Base-by-base conservation (phyloP, 2,113 vertebrate species). In the Etheostoma spectabile region DNA sequence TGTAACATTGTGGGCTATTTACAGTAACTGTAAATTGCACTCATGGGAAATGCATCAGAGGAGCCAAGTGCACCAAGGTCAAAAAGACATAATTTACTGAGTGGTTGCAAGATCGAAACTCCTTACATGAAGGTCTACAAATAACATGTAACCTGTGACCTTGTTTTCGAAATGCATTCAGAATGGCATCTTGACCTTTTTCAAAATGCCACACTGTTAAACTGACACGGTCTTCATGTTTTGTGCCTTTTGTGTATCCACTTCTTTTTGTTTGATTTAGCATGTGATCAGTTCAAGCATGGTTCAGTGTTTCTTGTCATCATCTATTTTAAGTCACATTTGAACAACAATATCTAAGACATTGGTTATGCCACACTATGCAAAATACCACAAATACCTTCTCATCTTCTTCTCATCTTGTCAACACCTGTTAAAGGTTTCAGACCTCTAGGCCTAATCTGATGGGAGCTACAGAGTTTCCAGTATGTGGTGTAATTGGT, bases 41-140 rank as follows among this genome's bases (percentile, higher is more conserved):
- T 76, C 11, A 74, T 30, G 56, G 7, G n/a, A 59, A 75, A 74
- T 56, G 12, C 22, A 13, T 53, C 35, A 56, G 51, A 33, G 51
- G 22, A 27, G 16, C 30, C n/a, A n/a, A 27, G 46, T 61, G 21
- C 48, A 46, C 24, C 24, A 21, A 19, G 33, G 52, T 45, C 38
- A 3, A 49, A 68, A 42, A 38, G 5, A 65, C 5, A 19, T 8
- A 5, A 59, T 83, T 46, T 76, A 33, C 49, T 56, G 6, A 27
- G 33, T 21, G 24, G 6, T 30, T 21, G 22, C 22, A 48, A 65
- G 24, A 57, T 2, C 15, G 45, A 49, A 4, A 49, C 22, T 65
- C 42, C 15, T 65, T 30, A 60, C 45, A 8, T 67, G 7, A 18
- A 49, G 8, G 14, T 35, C 38, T 67, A 57, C 14, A 35, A 60